A percentile compares a stretch with the other conserved stretches of the same genome.
Conservation (phyloP, 2,113 vertebrate genomes). For the Redunca redunca region DNA sequence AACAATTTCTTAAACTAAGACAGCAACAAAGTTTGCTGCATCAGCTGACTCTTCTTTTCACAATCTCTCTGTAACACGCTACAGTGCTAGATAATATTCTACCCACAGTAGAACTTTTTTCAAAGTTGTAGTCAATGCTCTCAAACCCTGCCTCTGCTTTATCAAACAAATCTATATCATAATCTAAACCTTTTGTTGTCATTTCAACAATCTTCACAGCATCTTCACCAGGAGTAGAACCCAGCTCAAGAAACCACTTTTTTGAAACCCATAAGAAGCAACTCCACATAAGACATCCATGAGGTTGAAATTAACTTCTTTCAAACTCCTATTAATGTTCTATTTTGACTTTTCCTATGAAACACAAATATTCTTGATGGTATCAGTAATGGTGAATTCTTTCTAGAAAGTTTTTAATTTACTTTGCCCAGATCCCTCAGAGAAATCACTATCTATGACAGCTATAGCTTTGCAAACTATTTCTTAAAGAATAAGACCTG, state of each 20-base stretch:
- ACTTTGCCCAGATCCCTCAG: background rate
- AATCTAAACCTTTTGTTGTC: background rate
- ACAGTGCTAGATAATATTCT: background rate
- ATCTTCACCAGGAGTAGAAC: background rate
- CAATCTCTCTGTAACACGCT: background rate
- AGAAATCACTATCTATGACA: background rate
- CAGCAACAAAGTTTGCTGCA: background rate
- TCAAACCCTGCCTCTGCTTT: background rate
- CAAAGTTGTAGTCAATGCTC: background rate
- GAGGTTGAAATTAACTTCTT: background rate
- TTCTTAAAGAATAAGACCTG: background rate
- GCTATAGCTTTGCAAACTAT: background rate
- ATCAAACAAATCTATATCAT: background rate
- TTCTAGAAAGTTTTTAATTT: background rate
- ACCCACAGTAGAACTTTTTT: background rate
- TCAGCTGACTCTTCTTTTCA: background rate
- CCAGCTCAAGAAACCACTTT: background rate
- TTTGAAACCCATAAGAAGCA: background rate
- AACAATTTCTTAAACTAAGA: background rate
- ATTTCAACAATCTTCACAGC: background rate
- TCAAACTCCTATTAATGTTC: background rate
- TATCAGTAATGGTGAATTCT: background rate
- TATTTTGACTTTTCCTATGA: background rate
- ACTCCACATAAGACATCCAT: background rate
- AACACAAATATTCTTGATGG: background rate